Evolutionary conservation across 2,797 vertebrate species (phyloP), one percentile per base, ranked within the genome.

Genomic region (Apogon talboti): DNA sequence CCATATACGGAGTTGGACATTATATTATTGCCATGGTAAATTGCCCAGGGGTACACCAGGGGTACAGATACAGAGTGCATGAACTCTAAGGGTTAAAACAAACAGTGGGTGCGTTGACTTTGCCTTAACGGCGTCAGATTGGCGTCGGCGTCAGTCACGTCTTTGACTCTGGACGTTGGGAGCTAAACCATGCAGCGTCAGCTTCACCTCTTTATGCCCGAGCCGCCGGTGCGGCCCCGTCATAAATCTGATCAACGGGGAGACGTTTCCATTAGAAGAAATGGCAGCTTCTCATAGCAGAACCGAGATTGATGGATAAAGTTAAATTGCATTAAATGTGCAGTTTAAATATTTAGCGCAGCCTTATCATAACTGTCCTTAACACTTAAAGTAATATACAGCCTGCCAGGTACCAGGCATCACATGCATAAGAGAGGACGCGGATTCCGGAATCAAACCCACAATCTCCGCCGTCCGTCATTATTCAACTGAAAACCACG

Each of bases 291-390:
- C 81, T 90, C 84, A 61, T 66, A 77, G 83, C 87, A 72, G 88
- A 87, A 68, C 83, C 58, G 84, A 94, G 95, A 96, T 95, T 95
- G 95, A 95, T 95, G 89, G 94, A 89, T 85, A 92, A 93, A 95
- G 94, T 95, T 94, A 96, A 96, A 95, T 92, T 87, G 93, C 90
- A 82, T 95, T 94, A 95, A 93, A 88, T 83, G 84, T 82, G 88
- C 92, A 93, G 93, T 95, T 96, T 95, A 95, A 96, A 96, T 93
- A 95, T 95, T 96, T 96, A 95, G 95, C 93, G 80, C 89, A 74
- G 91, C 89, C 95, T 96, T 95, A 96, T 95, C 94, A 94, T 95
- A 96, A 96, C 94, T 94, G 93, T 93, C 94, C 94, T 93, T 94
- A 91, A 93, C 95, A 92, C 94, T 95, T 93, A 92, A 93, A 89